These are phyloP conservation scores for Porites lutea DNA, from an alignment of 64 coral and sea anemone species.

Conservation along the genomic window DNA sequence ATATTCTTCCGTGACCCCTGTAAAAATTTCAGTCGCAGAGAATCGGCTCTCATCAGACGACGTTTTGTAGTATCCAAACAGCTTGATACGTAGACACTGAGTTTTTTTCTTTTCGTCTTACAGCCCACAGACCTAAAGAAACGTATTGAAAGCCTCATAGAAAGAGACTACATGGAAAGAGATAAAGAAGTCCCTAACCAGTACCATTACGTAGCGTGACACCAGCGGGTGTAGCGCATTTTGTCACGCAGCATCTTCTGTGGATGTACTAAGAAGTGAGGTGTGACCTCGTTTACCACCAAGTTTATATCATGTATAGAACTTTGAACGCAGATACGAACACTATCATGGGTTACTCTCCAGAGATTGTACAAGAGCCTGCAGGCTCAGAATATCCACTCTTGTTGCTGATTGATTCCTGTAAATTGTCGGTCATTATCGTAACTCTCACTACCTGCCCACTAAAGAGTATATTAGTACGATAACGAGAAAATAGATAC, in stretches of 20 bases:
- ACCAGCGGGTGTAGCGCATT: too few species aligned
- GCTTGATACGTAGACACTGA: background rate
- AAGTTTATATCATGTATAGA: background rate
- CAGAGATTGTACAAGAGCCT: background rate
- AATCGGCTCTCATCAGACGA: too few species aligned
- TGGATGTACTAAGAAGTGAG: background rate
- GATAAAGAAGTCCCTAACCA: constrained; percentile 97
- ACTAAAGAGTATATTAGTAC: too few species aligned
- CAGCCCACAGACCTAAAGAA: constrained; percentile 99
- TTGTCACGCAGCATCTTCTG: background rate
- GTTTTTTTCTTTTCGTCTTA: background rate
- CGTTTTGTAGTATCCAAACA: too few species aligned
- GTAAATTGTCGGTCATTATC: background rate
- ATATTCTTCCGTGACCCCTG: background rate
- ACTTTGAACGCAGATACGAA: background rate
- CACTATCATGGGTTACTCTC: background rate
- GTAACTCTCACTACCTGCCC: background rate
- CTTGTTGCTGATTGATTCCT: too few species aligned
- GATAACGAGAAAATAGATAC: background rate
- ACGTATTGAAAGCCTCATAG: constrained; percentile 98
- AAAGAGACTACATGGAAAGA: constrained; percentile 98
- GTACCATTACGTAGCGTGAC: constrained; percentile 98
- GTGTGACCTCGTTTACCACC: background rate
- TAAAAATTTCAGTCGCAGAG: too few species aligned
- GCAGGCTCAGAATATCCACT: background rate